Evolutionary conservation across 1,140 invertebrate species (phyloP).

Genomic region (Heterodera carotae): DNA sequence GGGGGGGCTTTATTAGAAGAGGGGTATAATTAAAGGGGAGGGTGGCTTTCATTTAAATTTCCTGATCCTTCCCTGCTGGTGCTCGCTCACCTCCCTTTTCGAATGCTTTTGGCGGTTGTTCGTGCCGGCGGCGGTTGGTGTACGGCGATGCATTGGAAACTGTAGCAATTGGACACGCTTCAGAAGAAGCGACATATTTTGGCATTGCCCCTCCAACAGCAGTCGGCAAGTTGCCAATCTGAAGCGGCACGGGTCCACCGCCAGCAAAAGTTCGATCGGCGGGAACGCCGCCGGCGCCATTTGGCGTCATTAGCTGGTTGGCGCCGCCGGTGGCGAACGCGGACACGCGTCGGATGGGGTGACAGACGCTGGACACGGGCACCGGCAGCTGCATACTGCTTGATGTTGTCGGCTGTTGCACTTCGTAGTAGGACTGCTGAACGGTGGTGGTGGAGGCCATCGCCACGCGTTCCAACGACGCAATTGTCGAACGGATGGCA

Average conservation of each 20-base stretch:
- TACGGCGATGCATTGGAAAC: neutral
- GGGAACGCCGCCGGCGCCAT: too few species aligned
- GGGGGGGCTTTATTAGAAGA: too few species aligned
- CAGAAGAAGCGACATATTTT: neutral
- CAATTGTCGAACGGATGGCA: slow-evolving; percentile 50
- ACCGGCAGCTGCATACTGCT: slow-evolving; percentile 15
- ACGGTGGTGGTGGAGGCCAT: slow-evolving; percentile 17
- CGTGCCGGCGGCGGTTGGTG: neutral
- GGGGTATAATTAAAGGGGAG: too few species aligned
- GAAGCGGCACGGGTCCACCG: neutral
- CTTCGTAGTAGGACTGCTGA: neutral
- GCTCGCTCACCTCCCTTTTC: neutral
- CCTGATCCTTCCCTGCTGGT: too few species aligned
- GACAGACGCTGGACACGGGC: slow-evolving; percentile 3
- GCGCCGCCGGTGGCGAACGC: slow-evolving; percentile 8
- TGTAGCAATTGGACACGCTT: neutral
- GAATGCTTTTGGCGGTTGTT: neutral
- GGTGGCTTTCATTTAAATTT: too few species aligned
- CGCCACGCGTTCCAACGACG: slow-evolving; percentile 46
- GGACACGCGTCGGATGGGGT: slow-evolving; percentile 23
- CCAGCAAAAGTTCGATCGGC: neutral
- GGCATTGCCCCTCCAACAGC: neutral
- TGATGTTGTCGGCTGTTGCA: neutral
- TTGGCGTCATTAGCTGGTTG: too few species aligned
- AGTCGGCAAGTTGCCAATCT: neutral